phyloP scores from a whole-genome alignment of 2,797 vertebrate species.

The Urophycis tenuis region DNA sequence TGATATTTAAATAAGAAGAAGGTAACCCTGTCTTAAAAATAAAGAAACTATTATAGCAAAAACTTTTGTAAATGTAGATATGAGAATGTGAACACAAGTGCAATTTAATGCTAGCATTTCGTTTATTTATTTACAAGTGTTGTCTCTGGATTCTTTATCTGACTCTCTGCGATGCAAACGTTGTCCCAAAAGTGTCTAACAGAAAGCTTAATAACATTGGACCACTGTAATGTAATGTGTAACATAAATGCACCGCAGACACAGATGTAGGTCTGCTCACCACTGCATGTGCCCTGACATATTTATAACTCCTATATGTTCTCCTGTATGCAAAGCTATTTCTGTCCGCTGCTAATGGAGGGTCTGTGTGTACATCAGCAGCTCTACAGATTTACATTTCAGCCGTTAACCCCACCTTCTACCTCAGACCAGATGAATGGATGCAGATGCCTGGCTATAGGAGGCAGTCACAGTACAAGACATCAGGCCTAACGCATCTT shows the following conservation, averaged over 20 bases:
- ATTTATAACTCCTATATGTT: background rate
- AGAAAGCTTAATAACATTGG: background rate
- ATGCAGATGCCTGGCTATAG: background rate
- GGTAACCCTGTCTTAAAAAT: background rate
- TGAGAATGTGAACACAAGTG: too few species aligned
- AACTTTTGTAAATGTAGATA: background rate
- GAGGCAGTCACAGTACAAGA: background rate
- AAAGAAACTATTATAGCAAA: background rate
- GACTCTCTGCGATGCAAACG: background rate
- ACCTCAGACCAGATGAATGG: background rate
- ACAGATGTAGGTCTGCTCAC: background rate
- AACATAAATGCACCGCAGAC: background rate
- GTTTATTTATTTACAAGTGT: background rate
- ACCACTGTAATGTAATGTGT: background rate
- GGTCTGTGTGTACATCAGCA: background rate
- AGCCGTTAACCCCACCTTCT: background rate
- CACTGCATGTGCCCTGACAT: background rate
- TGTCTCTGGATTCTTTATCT: background rate
- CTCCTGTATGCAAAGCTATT: background rate
- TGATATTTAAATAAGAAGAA: background rate
- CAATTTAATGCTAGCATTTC: background rate
- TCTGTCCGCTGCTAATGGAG: background rate
- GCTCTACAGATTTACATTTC: background rate
- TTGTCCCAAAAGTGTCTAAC: background rate
- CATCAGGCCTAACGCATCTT: constrained; percentile 18